A percentile compares a stretch with the other conserved stretches of the same genome.
These are phyloP conservation scores for Sarcophaga caerulescens DNA, from an alignment of 2,888 invertebrate genomes.

Conservation along the genomic window DNA sequence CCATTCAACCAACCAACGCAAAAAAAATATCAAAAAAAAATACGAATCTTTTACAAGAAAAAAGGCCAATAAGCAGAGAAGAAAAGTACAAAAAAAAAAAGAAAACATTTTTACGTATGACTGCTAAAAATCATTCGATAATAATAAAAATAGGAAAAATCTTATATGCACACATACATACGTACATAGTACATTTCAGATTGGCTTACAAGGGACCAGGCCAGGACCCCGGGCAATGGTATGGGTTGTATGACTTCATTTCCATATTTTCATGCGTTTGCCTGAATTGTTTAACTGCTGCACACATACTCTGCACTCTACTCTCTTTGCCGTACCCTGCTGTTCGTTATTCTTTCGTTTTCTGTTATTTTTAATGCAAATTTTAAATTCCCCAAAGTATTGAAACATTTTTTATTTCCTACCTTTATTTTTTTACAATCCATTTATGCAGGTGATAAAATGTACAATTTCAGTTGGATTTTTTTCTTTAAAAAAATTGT, in stretches of 20 bases:
- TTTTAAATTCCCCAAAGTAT: conserved; percentile 13
- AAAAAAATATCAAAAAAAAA: conserved; percentile 39
- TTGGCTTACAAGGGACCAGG: not conserved
- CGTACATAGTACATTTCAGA: not conserved
- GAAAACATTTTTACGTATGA: conserved; percentile 51
- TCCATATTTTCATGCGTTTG: not conserved
- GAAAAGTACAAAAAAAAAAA: not conserved
- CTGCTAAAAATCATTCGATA: conserved; percentile 53
- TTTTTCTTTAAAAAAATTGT: not conserved
- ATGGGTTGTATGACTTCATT: not conserved
- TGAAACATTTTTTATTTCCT: not conserved
- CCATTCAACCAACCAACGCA: not conserved
- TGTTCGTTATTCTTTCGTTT: not conserved
- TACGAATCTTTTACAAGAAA: conserved; percentile 10
- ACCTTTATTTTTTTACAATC: not conserved
- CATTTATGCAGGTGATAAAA: conserved; percentile 23
- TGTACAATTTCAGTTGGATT: not conserved
- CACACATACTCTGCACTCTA: not conserved
- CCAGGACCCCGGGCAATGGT: not conserved
- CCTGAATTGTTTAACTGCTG: not conserved
- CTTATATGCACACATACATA: not conserved
- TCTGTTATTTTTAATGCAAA: conserved; percentile 28
- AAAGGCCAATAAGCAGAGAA: not conserved
- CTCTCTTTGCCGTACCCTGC: not conserved
- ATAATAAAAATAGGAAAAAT: conserved; percentile 12